Evolutionary conservation across 2,888 invertebrate genomes (phyloP).

Genomic region (Spilarctia lutea): DNA sequence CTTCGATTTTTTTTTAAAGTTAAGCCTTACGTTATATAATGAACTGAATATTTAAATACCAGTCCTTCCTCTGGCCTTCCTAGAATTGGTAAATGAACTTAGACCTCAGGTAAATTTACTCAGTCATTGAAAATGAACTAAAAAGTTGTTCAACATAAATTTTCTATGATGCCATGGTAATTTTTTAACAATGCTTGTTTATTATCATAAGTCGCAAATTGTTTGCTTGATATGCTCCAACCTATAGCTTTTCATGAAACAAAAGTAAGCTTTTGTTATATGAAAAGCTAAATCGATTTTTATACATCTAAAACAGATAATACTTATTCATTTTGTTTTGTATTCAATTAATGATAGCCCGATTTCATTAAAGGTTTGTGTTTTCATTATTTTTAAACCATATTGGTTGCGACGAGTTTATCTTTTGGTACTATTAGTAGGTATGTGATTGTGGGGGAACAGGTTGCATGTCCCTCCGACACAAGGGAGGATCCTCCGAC

Average conservation of each 20-base stretch:
- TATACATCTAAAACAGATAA: constrained; percentile 12
- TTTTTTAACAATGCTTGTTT: no score
- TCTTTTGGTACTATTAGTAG: no score
- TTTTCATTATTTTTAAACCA: neutral
- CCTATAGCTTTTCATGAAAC: neutral
- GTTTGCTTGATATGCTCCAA: neutral
- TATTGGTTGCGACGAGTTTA: neutral
- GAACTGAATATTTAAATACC: no score
- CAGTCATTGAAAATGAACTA: neutral
- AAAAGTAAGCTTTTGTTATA: neutral
- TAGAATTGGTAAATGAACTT: no score
- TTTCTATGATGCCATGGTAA: neutral
- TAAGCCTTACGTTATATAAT: no score
- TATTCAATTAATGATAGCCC: constrained; percentile 9
- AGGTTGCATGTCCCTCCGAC: no score
- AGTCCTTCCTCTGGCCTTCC: no score
- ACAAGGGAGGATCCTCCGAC: no score
- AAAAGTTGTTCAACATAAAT: neutral
- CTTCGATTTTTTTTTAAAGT: no score
- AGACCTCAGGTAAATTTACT: neutral
- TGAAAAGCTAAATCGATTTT: constrained; percentile 18
- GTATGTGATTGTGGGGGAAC: no score
- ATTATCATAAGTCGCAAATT: neutral
- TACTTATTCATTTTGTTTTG: constrained; percentile 3
- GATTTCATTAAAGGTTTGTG: neutral